Evolutionary conservation across 1,140 invertebrate genomes (phyloP).

Genomic region (Bacillus rossius): DNA sequence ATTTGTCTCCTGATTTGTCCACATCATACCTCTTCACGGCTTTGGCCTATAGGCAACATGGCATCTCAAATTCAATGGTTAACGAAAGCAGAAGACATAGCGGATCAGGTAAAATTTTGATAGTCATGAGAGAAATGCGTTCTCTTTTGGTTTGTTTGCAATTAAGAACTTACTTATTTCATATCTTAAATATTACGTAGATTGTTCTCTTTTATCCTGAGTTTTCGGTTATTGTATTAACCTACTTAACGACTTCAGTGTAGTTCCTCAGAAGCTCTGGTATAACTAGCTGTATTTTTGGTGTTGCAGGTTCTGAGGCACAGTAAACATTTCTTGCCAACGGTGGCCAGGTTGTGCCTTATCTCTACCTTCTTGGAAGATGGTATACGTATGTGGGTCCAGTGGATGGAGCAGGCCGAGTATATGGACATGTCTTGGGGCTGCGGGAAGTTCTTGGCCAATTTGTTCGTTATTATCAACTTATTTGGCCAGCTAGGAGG

Average conservation of each 20-base stretch:
- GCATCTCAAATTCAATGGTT: conserved; percentile 82
- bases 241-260: conserved; percentile 25
- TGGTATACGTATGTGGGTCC: conserved; percentile 98
- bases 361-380: conserved; percentile 99
- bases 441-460: conserved; percentile 91
- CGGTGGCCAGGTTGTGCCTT: conserved; percentile 92
- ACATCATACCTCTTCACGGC: too few species aligned
- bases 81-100: conserved; percentile 87
- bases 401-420: conserved; percentile 96
- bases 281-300: conserved; percentile 10
- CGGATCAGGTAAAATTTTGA: conserved; percentile 75
- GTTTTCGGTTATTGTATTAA: conserved; percentile 30
- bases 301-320: conserved; percentile 77
- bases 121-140: conserved; percentile 6
- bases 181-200: conserved; percentile 16
- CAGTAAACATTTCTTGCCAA: conserved; percentile 91
- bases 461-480: conserved; percentile 91
- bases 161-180: conserved; percentile 13
- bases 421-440: conserved; percentile 98
- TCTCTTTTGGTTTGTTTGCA: neutral
- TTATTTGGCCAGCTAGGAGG: conserved; percentile 92
- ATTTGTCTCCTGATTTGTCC: too few species aligned
- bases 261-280: conserved; percentile 44
- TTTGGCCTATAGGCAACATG: conserved; percentile 49
- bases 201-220: conserved; percentile 23